phyloP scores from a whole-genome alignment of 2,113 vertebrate species.

The Petroica traversi region DNA sequence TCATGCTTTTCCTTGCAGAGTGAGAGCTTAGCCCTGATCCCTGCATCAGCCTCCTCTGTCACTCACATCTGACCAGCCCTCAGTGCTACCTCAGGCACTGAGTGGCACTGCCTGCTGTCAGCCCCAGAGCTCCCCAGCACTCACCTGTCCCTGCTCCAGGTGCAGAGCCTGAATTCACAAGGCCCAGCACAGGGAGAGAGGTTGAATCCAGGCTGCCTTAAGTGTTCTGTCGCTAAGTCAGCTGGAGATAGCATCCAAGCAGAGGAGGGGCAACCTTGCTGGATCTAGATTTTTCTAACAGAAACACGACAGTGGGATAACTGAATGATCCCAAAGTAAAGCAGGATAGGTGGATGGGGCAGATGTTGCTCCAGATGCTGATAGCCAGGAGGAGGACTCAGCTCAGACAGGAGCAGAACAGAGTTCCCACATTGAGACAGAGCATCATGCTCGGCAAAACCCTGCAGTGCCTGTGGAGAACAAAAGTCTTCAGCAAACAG shows the following conservation, averaged over 20 bases:
- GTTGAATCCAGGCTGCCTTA: neutral
- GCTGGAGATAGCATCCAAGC: neutral
- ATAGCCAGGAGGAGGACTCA: neutral
- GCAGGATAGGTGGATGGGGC: rapidly evolving
- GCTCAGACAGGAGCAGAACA: rapidly evolving
- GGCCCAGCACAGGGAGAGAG: rapidly evolving
- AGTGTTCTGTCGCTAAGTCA: rapidly evolving
- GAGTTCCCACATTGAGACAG: rapidly evolving
- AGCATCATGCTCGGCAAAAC: neutral
- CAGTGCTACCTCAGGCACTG: neutral
- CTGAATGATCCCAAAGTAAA: neutral
- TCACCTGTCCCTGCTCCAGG: neutral
- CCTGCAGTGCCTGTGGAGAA: neutral
- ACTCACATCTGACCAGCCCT: neutral
- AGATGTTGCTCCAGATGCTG: neutral
- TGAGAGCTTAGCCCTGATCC: neutral
- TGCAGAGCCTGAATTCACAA: neutral
- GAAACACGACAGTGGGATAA: neutral
- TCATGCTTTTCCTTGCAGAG: neutral
- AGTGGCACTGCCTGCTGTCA: neutral
- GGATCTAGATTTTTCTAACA: neutral
- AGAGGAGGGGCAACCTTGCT: neutral
- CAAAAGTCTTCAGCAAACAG: neutral
- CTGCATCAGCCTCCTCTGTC: neutral
- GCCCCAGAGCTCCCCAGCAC: neutral